phyloP scores from a whole-genome alignment of 1,140 invertebrate species.

The Calliphora vicina region DNA sequence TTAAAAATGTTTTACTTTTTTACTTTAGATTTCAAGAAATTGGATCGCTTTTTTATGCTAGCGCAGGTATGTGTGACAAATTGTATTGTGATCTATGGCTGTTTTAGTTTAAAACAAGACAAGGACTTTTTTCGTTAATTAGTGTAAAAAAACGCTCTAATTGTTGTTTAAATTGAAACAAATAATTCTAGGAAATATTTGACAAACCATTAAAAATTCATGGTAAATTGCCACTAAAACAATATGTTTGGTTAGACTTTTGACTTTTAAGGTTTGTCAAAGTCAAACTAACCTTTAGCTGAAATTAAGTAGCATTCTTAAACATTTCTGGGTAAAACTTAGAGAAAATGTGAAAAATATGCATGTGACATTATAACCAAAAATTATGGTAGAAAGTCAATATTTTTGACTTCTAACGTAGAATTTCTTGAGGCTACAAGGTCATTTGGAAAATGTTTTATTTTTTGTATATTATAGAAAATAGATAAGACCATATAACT shows the following conservation, averaged over 20 bases:
- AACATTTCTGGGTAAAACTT: too few relatives aligned
- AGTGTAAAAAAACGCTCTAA: constrained; percentile 20
- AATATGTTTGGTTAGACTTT: neutral
- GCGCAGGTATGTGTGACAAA: neutral
- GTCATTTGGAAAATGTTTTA: too few relatives aligned
- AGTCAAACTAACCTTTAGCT: neutral
- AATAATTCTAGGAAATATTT: neutral
- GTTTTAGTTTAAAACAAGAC: neutral
- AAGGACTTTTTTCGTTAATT: constrained; percentile 1
- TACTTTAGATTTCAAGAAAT: neutral
- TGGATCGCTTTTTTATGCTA: neutral
- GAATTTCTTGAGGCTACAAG: too few relatives aligned
- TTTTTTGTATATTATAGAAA: too few relatives aligned
- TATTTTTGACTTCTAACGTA: too few relatives aligned
- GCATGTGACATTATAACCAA: too few relatives aligned
- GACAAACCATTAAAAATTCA: neutral
- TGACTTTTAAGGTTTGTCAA: neutral
- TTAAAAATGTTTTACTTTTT: constrained; percentile 22
- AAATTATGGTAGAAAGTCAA: too few relatives aligned
- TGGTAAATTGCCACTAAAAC: neutral
- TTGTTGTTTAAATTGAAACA: constrained; percentile 6
- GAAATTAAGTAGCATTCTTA: too few relatives aligned
- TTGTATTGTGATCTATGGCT: neutral
- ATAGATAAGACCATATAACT: too few relatives aligned
- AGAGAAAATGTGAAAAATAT: too few relatives aligned